Conservation (phyloP, 2,888 invertebrate species). For the Glaucopsyche alexis region DNA sequence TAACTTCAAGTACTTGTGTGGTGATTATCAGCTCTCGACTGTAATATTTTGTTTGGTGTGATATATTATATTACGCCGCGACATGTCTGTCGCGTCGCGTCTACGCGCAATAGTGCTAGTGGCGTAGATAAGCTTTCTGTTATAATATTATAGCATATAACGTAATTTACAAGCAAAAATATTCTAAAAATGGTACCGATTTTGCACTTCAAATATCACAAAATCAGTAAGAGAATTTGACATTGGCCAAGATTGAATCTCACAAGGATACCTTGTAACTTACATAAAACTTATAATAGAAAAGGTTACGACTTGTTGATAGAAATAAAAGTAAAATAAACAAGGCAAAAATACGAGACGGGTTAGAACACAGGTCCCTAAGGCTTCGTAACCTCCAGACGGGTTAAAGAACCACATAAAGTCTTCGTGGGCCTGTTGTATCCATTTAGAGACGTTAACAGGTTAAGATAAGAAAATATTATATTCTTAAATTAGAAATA, state of each 20-base stretch:
- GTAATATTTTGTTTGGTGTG: too few species aligned
- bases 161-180: too few species aligned
- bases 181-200: too few species aligned
- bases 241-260: background rate
- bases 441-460: background rate
- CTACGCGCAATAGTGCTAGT: too few species aligned
- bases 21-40: background rate
- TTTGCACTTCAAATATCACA: background rate
- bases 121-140: too few species aligned
- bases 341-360: background rate
- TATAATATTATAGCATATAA: too few species aligned
- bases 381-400: background rate
- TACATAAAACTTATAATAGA: background rate
- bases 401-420: background rate
- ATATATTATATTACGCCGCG: too few species aligned
- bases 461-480: background rate
- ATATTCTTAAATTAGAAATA: background rate
- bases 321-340: conserved; percentile 12
- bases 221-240: background rate
- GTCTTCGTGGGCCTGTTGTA: background rate
- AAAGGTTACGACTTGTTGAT: conserved; percentile 1
- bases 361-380: background rate
- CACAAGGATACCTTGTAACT: background rate
- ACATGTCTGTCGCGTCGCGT: too few species aligned
- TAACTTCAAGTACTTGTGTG: conserved; percentile 1